A percentile compares a stretch with the other conserved stretches of the same genome.
Conservation (phyloP, 64 coral and sea anemone species). For the Porites lutea region DNA sequence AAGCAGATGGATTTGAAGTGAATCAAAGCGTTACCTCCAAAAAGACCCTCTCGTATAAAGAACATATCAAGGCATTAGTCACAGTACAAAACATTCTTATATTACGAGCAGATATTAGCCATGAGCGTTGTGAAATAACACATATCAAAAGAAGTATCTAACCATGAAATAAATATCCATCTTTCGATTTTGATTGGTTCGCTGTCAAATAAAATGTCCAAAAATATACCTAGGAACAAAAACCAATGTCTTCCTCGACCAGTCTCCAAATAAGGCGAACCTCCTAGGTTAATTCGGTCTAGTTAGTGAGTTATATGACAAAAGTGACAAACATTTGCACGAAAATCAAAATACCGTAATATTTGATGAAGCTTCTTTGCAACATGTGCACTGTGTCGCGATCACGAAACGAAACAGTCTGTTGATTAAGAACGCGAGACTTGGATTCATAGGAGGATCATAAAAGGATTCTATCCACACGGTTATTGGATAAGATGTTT, state of each 20-base stretch:
- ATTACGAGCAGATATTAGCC: neutral
- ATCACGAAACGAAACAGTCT: slow-evolving; percentile 3
- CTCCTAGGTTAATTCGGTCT: slow-evolving; percentile 44
- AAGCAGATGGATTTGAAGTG: neutral
- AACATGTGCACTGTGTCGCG: slow-evolving; percentile 43
- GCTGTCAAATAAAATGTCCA: neutral
- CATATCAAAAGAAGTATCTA: neutral
- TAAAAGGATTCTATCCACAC: neutral
- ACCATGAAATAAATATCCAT: neutral
- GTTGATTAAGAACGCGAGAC: neutral
- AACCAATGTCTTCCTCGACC: slow-evolving; percentile 84
- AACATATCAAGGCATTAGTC: slow-evolving; percentile 31
- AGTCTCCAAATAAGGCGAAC: slow-evolving; percentile 79
- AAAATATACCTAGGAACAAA: slow-evolving; percentile 85
- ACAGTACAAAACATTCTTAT: neutral
- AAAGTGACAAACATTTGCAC: neutral
- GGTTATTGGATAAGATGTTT: neutral
- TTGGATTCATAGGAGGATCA: neutral
- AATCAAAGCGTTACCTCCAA: slow-evolving; percentile 10
- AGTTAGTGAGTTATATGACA: slow-evolving; percentile 9
- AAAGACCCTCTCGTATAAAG: slow-evolving; percentile 49
- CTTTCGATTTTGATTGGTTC: slow-evolving; percentile 35
- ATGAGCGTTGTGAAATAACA: neutral
- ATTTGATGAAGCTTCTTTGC: slow-evolving; percentile 72
- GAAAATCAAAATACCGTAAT: slow-evolving; percentile 74